phyloP scores from a whole-genome alignment of 2,113 vertebrate species.

The Polyodon spathula region DNA sequence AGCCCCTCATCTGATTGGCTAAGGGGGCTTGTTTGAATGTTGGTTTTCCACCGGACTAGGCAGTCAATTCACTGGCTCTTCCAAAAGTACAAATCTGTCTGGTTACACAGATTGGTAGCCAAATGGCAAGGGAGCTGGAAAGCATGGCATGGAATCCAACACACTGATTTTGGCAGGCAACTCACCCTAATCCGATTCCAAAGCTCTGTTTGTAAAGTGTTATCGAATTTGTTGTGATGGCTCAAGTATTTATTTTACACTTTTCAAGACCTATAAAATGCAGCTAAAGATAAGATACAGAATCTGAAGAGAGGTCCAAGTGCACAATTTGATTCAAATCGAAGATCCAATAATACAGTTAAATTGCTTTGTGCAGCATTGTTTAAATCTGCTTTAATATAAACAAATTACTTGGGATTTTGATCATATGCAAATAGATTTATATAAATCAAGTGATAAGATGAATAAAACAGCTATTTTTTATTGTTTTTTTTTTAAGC shows the following conservation, averaged over 20 bases:
- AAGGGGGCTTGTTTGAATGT: constrained; percentile 25
- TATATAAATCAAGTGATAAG: too few species aligned
- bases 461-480: too few species aligned
- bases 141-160: neutral
- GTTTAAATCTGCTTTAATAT: too few species aligned
- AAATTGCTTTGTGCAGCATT: too few species aligned
- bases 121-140: neutral
- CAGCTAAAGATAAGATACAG: neutral
- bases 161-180: neutral
- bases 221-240: neutral
- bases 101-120: neutral
- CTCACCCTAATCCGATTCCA: neutral
- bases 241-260: neutral
- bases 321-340: neutral
- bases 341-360: neutral
- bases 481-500: too few species aligned
- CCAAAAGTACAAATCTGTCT: neutral
- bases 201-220: neutral
- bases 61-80: neutral
- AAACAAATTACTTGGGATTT: neutral
- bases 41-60: neutral
- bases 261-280: neutral
- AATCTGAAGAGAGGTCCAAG: neutral
- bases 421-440: neutral
- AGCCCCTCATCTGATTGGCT: constrained; percentile 43